Conservation (phyloP, 2,113 vertebrate species). For the Scortum barcoo region DNA sequence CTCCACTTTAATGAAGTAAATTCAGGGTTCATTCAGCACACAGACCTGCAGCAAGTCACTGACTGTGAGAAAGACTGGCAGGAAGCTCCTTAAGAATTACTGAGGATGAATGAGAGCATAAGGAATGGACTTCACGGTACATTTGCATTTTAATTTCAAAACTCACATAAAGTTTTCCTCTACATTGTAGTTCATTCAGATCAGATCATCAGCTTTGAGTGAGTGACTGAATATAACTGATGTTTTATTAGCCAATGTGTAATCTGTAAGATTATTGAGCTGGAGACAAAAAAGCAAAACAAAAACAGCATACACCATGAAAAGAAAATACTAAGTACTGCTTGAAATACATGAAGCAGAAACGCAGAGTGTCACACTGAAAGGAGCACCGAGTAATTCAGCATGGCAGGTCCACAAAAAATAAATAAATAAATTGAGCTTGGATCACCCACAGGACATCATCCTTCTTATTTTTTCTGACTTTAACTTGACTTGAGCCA, state of each 20-base stretch:
- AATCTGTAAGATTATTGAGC: neutral
- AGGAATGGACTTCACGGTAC: neutral
- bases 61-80: neutral
- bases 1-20: neutral
- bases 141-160: neutral
- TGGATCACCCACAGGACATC: neutral
- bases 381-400: no score
- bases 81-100: neutral
- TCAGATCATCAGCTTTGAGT: neutral
- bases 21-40: slow-evolving; percentile 17
- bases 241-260: neutral
- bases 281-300: no score
- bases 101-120: neutral
- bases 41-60: neutral
- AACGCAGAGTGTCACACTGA: no score
- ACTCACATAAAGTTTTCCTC: neutral
- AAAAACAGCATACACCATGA: no score
- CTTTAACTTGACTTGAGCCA: no score
- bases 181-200: neutral
- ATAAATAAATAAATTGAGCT: no score
- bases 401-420: no score
- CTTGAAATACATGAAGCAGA: no score
- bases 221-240: neutral
- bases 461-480: no score
- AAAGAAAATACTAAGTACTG: no score